Evolutionary conservation across 2,888 invertebrate genomes (phyloP), one percentile per base, ranked within the genome.

Genomic region (Apamea crenata): DNA sequence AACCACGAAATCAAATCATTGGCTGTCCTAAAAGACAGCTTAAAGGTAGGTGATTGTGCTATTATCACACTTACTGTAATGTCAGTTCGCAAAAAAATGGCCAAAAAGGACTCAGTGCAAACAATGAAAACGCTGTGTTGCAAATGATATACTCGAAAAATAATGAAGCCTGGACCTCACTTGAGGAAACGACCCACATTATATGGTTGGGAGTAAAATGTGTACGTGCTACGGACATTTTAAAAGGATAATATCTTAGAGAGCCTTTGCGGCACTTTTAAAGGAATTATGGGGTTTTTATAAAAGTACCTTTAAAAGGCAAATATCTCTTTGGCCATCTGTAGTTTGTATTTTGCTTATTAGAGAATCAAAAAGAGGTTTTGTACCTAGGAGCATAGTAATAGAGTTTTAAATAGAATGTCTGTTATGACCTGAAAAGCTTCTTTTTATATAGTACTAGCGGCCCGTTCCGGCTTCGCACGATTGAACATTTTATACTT

Each of bases 131-230:
- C 90, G 94, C 94, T 93, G 93, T 91, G 94, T 94, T 91, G 94
- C 94, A 93, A 94, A 95, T 92, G 93, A 92, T 93, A 91, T 91
- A 91, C 92, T 93, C 91, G 86, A 93, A 93, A 94, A 94, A 94
- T 95, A 95, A 95, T 94, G 94, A 95, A 92, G 91, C 88, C 90
- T 91, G 91, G 93, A 95, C 95, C 95, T 90, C 93, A 94, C 95
- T 95, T 91, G 93, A 95, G 90, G 83, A 86, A 89, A 90, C 80
- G 90, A 82, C 89, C 84, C 87, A 86, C 84, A 86, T 89, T 89
- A 89, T 85, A 82, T 79, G 83, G 81, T 80, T 70, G 78, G 40
- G 81, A 91, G 92, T 93, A 91, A 93, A 93, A 92, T 91, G 92
- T 92, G 91, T 89, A 93, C 92, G 93, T 93, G 93, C 88, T 88